Conservation (phyloP, 2,797 vertebrate genomes). For the Coregonus sp. region DNA sequence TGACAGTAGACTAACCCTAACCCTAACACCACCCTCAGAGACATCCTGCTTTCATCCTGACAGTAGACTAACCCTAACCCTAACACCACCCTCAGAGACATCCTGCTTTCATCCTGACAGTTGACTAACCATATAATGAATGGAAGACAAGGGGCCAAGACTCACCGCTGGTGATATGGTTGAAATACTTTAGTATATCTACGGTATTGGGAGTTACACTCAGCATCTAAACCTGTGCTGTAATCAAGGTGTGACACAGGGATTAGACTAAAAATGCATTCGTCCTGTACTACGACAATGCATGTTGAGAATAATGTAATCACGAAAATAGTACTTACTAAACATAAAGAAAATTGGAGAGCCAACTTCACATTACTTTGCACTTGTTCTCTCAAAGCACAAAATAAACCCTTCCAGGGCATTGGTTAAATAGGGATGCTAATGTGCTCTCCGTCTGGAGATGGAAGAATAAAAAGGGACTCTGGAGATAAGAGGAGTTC, state of each 20-base stretch:
- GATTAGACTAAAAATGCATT: no score
- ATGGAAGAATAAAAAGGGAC: neutral
- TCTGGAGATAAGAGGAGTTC: neutral
- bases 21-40: slow-evolving; percentile 43
- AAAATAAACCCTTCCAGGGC: neutral
- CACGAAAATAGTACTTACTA: neutral
- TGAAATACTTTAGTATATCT: slow-evolving; percentile 34
- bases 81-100: slow-evolving; percentile 49
- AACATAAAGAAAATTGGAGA: neutral
- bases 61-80: slow-evolving; percentile 32
- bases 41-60: slow-evolving; percentile 33
- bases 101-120: slow-evolving; percentile 49
- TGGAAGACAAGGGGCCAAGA: slow-evolving; percentile 50
- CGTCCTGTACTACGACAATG: neutral
- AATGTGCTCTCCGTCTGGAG: neutral
- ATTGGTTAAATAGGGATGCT: neutral
- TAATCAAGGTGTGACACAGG: no score
- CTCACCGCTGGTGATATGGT: slow-evolving; percentile 31
- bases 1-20: slow-evolving; percentile 26
- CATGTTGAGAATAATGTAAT: neutral
- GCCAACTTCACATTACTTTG: no score
- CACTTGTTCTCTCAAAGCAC: neutral
- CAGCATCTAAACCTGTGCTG: neutral
- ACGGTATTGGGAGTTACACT: slow-evolving; percentile 26
- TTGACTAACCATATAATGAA: slow-evolving; percentile 20